A percentile compares a stretch with the other conserved stretches of the same genome.
Conservation (phyloP, 2,113 vertebrate species). For the Gadus chalcogrammus region DNA sequence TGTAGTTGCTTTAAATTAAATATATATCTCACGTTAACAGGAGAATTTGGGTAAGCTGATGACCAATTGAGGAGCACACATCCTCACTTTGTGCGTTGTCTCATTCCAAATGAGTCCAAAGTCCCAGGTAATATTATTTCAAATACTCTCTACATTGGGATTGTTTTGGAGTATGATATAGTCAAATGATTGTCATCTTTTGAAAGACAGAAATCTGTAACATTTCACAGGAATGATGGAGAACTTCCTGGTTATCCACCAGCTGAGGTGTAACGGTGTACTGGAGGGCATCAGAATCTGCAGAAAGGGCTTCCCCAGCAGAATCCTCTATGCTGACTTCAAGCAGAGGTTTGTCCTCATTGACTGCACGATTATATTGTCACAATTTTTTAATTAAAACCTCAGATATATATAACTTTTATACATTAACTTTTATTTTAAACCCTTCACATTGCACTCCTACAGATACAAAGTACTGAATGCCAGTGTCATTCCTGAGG, state of each 20-base stretch:
- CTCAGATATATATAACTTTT: too few species aligned
- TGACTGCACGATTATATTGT: background rate
- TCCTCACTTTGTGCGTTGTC: constrained; percentile 58
- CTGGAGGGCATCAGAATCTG: background rate
- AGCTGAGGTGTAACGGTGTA: too few species aligned
- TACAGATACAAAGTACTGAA: constrained; percentile 4
- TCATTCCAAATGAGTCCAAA: constrained; percentile 58
- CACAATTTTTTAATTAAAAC: background rate
- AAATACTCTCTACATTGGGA: background rate
- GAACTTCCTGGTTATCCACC: too few species aligned
- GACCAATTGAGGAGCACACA: constrained; percentile 60
- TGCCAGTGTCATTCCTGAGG: background rate
- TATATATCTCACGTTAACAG: background rate
- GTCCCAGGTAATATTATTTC: constrained; percentile 33
- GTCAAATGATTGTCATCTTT: too few species aligned
- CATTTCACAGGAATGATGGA: too few species aligned
- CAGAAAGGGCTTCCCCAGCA: background rate
- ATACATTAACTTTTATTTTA: background rate
- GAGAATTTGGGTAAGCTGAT: constrained; percentile 51
- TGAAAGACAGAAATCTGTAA: background rate
- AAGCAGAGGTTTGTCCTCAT: background rate
- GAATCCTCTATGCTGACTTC: constrained; percentile 2
- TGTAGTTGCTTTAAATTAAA: too few species aligned
- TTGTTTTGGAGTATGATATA: too few species aligned
- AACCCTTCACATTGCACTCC: background rate